A percentile compares a stretch with the other conserved stretches of the same genome.
These are phyloP conservation scores for Semotilus atromaculatus DNA, from an alignment of 2,797 vertebrate species.

Conservation along the genomic window DNA sequence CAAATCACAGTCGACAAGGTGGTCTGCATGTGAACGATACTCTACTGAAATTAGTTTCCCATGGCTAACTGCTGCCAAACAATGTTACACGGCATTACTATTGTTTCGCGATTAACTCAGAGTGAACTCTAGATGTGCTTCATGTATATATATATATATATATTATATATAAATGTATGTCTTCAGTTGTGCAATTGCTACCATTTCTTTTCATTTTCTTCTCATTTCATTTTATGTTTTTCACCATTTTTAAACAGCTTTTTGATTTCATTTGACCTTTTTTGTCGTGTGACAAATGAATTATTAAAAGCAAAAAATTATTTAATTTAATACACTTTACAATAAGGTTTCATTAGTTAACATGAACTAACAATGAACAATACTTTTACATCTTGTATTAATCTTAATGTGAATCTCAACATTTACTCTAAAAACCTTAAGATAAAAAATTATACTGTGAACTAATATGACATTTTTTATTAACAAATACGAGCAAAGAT, in stretches of 20 bases:
- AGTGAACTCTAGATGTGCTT: not conserved
- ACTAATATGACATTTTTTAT: not conserved
- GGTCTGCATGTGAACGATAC: conserved; percentile 11
- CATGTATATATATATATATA: not conserved
- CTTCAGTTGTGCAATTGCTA: not conserved
- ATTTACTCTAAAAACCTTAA: too few relatives aligned
- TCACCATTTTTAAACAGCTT: too few relatives aligned
- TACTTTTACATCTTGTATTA: not conserved
- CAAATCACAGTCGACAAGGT: not conserved
- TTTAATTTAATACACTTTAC: not conserved
- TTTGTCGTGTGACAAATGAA: not conserved
- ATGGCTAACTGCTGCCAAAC: not conserved
- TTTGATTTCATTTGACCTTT: not conserved
- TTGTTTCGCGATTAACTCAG: not conserved
- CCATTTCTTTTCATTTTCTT: not conserved
- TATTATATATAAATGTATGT: not conserved
- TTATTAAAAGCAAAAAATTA: not conserved
- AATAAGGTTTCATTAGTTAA: not conserved
- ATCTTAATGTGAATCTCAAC: too few relatives aligned
- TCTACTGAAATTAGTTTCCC: conserved; percentile 17
- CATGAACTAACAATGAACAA: not conserved
- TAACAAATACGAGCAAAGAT: not conserved
- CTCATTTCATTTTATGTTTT: not conserved
- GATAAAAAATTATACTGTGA: not conserved
- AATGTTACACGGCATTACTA: not conserved